phyloP scores from a whole-genome alignment of 2,797 vertebrate species.

The Tenualosa thibaudeaui region DNA sequence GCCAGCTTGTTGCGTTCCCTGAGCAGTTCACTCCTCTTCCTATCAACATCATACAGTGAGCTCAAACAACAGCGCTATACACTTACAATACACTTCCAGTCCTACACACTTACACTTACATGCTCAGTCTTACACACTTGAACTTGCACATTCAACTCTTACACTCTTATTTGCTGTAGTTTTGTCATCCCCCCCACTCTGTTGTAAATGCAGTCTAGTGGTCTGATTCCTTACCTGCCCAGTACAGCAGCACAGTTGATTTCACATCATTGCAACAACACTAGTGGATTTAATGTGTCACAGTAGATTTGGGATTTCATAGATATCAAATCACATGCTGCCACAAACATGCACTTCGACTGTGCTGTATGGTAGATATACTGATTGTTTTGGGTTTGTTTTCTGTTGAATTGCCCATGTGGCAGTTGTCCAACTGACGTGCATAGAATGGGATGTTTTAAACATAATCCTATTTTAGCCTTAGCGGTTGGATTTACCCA shows the following conservation, averaged over 20 bases:
- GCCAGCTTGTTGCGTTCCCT: no score
- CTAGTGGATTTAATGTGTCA: not conserved
- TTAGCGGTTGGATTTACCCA: no score
- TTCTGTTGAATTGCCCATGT: not conserved
- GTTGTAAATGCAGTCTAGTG: not conserved
- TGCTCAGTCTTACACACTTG: no score
- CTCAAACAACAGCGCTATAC: no score
- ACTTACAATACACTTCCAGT: no score
- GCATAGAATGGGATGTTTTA: not conserved
- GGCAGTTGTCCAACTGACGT: not conserved
- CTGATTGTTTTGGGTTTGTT: not conserved
- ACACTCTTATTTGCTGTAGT: not conserved
- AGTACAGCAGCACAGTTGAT: not conserved
- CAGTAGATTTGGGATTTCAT: not conserved
- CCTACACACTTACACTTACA: not conserved
- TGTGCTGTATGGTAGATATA: not conserved
- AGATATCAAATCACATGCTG: not conserved
- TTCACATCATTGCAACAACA: not conserved
- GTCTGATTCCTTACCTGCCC: not conserved
- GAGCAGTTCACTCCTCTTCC: no score
- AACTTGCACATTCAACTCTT: no score
- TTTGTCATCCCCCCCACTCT: not conserved
- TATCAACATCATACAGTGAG: no score
- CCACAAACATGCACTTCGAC: not conserved
- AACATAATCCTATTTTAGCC: not conserved